Base-by-base conservation (phyloP, 2,797 vertebrate genomes). In the Vipera ursinii region DNA sequence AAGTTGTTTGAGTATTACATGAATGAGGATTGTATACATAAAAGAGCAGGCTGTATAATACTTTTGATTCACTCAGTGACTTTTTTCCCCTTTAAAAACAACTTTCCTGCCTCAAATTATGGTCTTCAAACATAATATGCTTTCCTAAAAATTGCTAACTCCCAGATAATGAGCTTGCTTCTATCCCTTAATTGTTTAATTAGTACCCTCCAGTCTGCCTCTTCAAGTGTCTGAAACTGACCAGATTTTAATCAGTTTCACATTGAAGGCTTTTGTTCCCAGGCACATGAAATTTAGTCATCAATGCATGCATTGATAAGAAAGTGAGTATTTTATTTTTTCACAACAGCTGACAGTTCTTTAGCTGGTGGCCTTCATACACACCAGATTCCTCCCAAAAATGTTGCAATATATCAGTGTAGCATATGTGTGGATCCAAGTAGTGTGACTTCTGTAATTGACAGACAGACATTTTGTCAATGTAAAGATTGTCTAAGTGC, bases 1-100 rank as follows among this genome's bases (percentile, higher is more conserved):
- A 95, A 92, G 38, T 94, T 93, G 73, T 93, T 95, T 95, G 92
- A 94, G 94, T 95, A 94, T 61, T 91, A 92, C 78, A 92, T 86
- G 89, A 94, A 92, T 10, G 85, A 86, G 60, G 90, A 93, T 95
- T 96, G 93, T 90, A 93, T 88, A 91, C 20, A 87, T 3, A 88
- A 93, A 93, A 93, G 91, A 94, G 24, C 65, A 95, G 82, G 93
- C 87, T 55, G 89, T 0, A 86, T 57, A 95, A 88, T 88, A 94
- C 61, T 86, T 92, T 93, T 93, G 44, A 56, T 94, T 90, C 61
- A 69, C 93, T 87, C 93, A 94, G 85, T 95, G 85, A 94, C 85
- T 94, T 90, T 94, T 90, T 53, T 48, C 94, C 93, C 69, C 93
- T 92, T 69, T 89, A 93, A 92, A 92, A 95, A 73, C 88, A 96